These are phyloP conservation scores for Thecophora atra DNA, from an alignment of 2,888 invertebrate species.

Conservation along the genomic window DNA sequence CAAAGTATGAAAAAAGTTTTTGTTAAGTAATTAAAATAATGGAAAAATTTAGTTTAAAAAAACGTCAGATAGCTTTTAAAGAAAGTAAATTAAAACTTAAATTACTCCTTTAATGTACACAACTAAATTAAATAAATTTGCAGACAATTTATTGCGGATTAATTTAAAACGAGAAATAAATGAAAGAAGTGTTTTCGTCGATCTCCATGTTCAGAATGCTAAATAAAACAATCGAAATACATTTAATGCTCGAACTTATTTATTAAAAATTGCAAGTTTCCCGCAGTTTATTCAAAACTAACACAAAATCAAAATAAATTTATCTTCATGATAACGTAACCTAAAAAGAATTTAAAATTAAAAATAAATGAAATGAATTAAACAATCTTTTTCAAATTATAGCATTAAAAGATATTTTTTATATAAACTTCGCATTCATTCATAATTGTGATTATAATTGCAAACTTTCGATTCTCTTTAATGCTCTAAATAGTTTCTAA, in stretches of 20 bases:
- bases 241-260: constrained; percentile 40
- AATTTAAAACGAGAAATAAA: constrained; percentile 3
- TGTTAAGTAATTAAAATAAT: too few relatives aligned
- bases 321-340: too few relatives aligned
- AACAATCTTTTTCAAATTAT: too few relatives aligned
- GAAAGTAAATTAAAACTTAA: background rate
- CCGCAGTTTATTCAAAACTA: background rate
- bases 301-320: too few relatives aligned
- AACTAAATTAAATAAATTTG: constrained; percentile 19
- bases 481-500: too few relatives aligned
- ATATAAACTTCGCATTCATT: too few relatives aligned
- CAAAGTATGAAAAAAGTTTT: too few relatives aligned
- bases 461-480: too few relatives aligned
- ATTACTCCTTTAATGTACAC: background rate
- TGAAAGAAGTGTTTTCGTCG: background rate
- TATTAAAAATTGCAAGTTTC: constrained; percentile 15
- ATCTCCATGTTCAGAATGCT: background rate
- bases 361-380: background rate
- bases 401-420: too few relatives aligned
- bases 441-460: too few relatives aligned
- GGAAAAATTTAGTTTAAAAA: too few relatives aligned
- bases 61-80: too few relatives aligned
- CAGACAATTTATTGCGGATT: constrained; percentile 13
- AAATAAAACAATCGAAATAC: constrained; percentile 28
- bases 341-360: background rate